Base-by-base conservation (phyloP, 2,797 vertebrate species). In the Fringilla coelebs region DNA sequence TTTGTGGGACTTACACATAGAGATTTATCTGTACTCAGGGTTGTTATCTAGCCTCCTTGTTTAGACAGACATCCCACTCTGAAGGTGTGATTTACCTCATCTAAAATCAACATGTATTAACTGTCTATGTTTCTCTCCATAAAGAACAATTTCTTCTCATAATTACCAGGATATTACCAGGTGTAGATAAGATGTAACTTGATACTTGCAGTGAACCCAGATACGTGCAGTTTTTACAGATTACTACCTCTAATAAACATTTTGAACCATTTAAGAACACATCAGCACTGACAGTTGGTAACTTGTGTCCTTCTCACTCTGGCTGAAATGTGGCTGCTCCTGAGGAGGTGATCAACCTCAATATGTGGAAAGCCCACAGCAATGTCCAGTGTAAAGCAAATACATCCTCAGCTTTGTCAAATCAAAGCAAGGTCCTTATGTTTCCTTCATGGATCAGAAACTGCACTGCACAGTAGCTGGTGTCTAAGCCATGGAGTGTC, bases 381-480 rank as follows among this genome's bases (percentile, higher is more conserved):
- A 60, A 18, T 48, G 43, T 24, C 62, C 62, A 40, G 17, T 24
- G 22, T 24, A 72, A 65, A 84, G 4, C 17, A 83, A 77, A n/a
- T 46, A 9, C 0, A 2, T 25, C 38, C 34, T 71, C 32, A 77
- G 21, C 19, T 93, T 72, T 51, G 19, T 34, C 36, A 76, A 73
- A 79, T 38, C 25, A 60, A 43, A 19, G 6, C 32, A 79, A 41
- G 11, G 17, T 13, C 6, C 5, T 81, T 58, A 15, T 22, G 9
- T 48, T 85, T 58, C 14, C 17, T 70, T 73, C 25, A 6, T 13
- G 20, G 13, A 11, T 80, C 11, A 58, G 20, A 49, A 78, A 36
- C 9, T 15, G 6, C 20, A 16, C 3, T 13, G 2, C 36, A 32
- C 3, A 7, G 14, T 13, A 84, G 36, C 16, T 5, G 0, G 8